Percentiles rank a stretch among this genome's conserved stretches.
phyloP scores from a whole-genome alignment of 2,113 vertebrate genomes.

The Antechinus stuartii region DNA sequence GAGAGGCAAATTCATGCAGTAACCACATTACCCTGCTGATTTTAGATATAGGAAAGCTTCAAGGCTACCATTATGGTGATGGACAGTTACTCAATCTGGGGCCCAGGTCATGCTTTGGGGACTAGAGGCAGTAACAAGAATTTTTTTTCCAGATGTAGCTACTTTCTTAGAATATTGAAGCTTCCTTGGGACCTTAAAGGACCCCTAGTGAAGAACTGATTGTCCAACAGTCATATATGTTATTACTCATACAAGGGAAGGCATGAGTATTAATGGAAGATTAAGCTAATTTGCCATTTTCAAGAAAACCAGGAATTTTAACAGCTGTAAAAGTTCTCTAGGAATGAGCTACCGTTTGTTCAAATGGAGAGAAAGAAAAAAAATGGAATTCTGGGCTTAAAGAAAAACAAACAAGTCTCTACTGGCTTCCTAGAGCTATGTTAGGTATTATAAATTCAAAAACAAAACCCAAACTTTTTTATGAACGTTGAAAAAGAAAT shows the following conservation, averaged over 20 bases:
- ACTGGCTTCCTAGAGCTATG: background rate
- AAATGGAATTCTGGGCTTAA: background rate
- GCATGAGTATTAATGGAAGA: background rate
- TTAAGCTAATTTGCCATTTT: background rate
- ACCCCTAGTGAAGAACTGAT: background rate
- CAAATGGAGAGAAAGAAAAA: background rate
- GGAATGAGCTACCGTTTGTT: background rate
- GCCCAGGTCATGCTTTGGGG: background rate
- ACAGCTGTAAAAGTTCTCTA: background rate
- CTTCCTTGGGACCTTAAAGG: background rate
- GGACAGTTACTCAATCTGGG: background rate
- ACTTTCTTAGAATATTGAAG: background rate
- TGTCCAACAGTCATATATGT: background rate
- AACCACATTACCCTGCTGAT: slow-evolving; percentile 78
- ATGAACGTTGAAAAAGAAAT: background rate
- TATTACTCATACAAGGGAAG: background rate
- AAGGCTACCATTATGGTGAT: background rate
- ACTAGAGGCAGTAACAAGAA: background rate
- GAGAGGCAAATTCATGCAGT: slow-evolving; percentile 75
- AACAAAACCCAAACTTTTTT: background rate
- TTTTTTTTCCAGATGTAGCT: background rate
- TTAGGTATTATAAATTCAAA: background rate
- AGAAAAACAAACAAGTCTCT: background rate
- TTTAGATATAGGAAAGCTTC: slow-evolving; percentile 65
- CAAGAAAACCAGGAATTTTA: background rate